Evolutionary conservation across 2,888 invertebrate species (phyloP), one percentile per base, ranked within the genome.

Genomic region (Rhabditoides inermis): DNA sequence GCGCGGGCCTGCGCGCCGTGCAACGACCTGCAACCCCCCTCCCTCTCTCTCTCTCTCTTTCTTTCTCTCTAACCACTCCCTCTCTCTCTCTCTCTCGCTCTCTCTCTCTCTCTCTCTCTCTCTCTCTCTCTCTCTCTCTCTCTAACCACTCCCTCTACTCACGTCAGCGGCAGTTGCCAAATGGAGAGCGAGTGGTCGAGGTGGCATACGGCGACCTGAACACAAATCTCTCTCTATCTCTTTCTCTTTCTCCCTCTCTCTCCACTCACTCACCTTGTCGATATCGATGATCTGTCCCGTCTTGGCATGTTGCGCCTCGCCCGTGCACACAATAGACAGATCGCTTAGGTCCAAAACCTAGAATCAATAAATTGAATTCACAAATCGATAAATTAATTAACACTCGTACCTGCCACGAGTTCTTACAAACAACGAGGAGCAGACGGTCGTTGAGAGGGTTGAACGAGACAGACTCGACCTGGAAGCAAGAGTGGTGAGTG

Each of bases 141-240:
- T n/a, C n/a, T n/a, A n/a, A n/a, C n/a, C n/a, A n/a, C n/a, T n/a
- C n/a, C n/a, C n/a, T n/a, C n/a, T n/a, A 49, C 53, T 45, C 84
- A 95, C 89, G 92, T 94, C 70, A 90, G 86, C 0, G 98, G 95
- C 68, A 98, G 81, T 78, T 87, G 89, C 81, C 90, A 98, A 48
- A 98, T 82, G 78, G 91, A 94, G 47, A 90, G 91, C 75, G 88
- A 89, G 55, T 95, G 95, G 74, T 90, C 90, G 46, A 90, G 90
- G 46, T 90, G 91, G 87, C 92, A 94, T 10, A 94, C 85, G 47
- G 95, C 84, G 0, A 95, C 88, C 39, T 88, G 12, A 23, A 15
- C 35, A 10, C 4, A 22, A 32, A 47, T 5, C 20, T 4, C 18
- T n/a, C n/a, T 2, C 25, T 36, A n/a, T 37, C n/a, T 20, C n/a